Conservation (phyloP, 2,113 vertebrate species). For the Dascyllus trimaculatus region DNA sequence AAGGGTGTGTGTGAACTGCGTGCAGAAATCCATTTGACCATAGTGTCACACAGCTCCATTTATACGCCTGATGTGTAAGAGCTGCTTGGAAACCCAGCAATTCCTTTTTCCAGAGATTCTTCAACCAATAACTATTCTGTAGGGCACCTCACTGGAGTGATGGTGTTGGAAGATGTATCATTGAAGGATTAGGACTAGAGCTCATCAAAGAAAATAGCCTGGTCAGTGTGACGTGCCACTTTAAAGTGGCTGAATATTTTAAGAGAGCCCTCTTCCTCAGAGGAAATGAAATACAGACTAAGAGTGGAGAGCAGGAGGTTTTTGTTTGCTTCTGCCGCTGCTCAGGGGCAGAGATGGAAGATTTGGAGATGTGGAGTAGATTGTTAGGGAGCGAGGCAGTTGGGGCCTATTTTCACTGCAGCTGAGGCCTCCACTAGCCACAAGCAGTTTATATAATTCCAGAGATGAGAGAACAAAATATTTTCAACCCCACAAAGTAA, state of each 20-base stretch:
- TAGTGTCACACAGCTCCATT: constrained; percentile 66
- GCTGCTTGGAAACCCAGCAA: constrained; percentile 54
- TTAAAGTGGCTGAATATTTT: constrained; percentile 77
- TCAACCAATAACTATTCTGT: constrained; percentile 72
- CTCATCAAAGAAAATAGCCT: constrained; percentile 78
- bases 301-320: constrained; percentile 74
- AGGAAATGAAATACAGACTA: constrained; percentile 80
- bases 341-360: constrained; percentile 79
- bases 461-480: constrained; percentile 81
- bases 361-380: constrained; percentile 80
- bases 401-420: constrained; percentile 72
- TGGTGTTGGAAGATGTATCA: constrained; percentile 66
- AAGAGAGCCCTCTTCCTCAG: constrained; percentile 73
- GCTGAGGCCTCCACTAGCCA: constrained; percentile 81
- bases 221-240: constrained; percentile 73
- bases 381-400: constrained; percentile 75
- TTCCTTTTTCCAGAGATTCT: constrained; percentile 40
- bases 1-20: constrained; percentile 56
- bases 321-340: constrained; percentile 77
- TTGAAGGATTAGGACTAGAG: constrained; percentile 74
- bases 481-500: constrained; percentile 69
- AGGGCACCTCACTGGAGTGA: constrained; percentile 56
- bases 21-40: constrained; percentile 75
- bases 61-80: constrained; percentile 60
- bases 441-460: constrained; percentile 82